phyloP scores from a whole-genome alignment of 2,113 vertebrate species.

The Lepus americanus region DNA sequence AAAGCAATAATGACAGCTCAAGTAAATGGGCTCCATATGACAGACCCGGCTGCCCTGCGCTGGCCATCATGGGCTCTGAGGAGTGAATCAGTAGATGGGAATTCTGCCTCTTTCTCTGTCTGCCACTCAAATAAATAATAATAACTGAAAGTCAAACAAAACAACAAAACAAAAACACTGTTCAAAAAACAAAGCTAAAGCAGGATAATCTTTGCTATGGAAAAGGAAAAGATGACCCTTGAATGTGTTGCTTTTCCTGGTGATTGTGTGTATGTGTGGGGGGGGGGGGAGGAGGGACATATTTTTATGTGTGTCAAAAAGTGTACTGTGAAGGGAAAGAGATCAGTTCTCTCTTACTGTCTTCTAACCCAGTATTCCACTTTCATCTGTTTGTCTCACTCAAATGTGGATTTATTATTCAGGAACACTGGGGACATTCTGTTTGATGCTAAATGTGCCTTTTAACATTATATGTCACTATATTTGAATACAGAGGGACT shows the following conservation, averaged over 20 bases:
- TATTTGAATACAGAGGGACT: constrained; percentile 42
- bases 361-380: neutral
- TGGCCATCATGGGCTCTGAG: too few relatives aligned
- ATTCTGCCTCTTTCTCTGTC: too few relatives aligned
- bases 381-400: neutral
- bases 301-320: neutral
- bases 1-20: too few relatives aligned
- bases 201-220: neutral
- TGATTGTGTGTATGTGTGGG: neutral
- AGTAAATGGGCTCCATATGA: too few relatives aligned
- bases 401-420: neutral
- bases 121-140: too few relatives aligned
- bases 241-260: neutral
- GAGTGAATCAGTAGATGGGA: too few relatives aligned
- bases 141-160: neutral
- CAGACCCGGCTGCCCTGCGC: too few relatives aligned
- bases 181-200: neutral
- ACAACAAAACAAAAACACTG: neutral
- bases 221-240: neutral
- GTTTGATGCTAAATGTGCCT: neutral
- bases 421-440: neutral
- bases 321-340: neutral
- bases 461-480: neutral
- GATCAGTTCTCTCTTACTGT: neutral
- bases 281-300: too few relatives aligned